Conservation (phyloP, 2,888 invertebrate species). For the Pristionchus maxplancki region DNA sequence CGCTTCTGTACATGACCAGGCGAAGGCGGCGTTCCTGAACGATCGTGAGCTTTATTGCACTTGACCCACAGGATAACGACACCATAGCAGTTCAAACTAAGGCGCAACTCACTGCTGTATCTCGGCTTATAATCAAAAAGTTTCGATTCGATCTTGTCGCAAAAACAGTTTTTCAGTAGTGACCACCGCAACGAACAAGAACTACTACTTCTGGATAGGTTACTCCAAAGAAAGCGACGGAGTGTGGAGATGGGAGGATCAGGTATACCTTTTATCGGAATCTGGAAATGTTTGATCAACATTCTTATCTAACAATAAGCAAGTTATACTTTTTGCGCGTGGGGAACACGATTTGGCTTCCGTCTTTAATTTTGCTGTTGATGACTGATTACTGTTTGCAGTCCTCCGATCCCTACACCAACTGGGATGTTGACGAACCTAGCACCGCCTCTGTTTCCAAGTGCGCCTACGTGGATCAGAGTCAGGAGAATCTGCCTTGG, state of each 20-base stretch:
- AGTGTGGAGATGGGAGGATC: background rate
- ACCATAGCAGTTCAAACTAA: too few species aligned
- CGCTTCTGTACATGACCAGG: background rate
- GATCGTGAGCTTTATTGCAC: background rate
- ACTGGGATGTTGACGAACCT: background rate
- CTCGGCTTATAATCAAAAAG: background rate
- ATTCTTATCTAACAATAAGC: too few species aligned
- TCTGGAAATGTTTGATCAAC: too few species aligned
- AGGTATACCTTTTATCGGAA: background rate
- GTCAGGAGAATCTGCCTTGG: background rate
- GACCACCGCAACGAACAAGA: background rate
- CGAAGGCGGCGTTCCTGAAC: background rate
- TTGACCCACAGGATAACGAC: too few species aligned
- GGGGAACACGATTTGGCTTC: too few species aligned
- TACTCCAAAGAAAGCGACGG: background rate
- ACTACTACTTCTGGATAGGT: conserved; percentile 6
- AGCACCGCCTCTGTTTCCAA: background rate
- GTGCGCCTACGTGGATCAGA: conserved; percentile 7
- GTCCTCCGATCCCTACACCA: background rate
- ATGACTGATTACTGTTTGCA: background rate
- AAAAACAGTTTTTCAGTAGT: background rate
- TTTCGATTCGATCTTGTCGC: background rate
- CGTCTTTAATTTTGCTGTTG: too few species aligned
- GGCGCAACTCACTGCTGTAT: too few species aligned
- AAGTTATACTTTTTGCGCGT: too few species aligned